Base-by-base conservation (phyloP, 2,113 vertebrate species). In the Aegithalos caudatus region DNA sequence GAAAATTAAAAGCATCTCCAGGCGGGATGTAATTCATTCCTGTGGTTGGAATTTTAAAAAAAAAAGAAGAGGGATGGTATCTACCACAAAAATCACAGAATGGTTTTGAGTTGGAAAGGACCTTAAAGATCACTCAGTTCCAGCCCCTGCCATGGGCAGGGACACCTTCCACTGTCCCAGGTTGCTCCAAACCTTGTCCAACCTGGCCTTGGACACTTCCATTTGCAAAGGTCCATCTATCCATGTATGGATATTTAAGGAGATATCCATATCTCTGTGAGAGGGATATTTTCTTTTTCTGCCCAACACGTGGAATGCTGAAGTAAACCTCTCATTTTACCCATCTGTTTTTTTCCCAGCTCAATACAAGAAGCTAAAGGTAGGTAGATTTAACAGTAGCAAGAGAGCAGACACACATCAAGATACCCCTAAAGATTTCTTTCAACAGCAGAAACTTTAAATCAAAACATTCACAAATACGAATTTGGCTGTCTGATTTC, bases 1-100 rank as follows among this genome's bases (percentile, higher is more conserved):
- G 96, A 96, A 86, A 96, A 97, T 97, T 92, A 97, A 97, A 96
- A 97, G 92, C 92, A 66, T 96, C 92, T 89, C 78, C 88, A 79
- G 95, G 91, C 11, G 2, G 79, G 78, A 95, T 73, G 73, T 17
- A 97, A 96, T 93, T 93, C 33, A 24, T 81, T 77, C 86, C 89
- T 62, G n/a, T 29, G 60, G 90, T 95, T 74, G 69, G 86, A 96
- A 95, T 94, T 93, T 24, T 27, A 50, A 62, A 62, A 47, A 61
- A 50, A 62, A 62, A 47, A 61, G 25, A 28, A 77, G 62, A 45
- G 18, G 35, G 62, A 48, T 0, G 33, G 17, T 9, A 42, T 48
- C n/a, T 50, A 44, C 31, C 35, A 62, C 2, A 56, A n/a, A 61
- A 54, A 27, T 22, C 60, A 66, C 53, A 60, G 37, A 89, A 47